Conservation (phyloP, 2,113 vertebrate species). For the Gavia stellata region DNA sequence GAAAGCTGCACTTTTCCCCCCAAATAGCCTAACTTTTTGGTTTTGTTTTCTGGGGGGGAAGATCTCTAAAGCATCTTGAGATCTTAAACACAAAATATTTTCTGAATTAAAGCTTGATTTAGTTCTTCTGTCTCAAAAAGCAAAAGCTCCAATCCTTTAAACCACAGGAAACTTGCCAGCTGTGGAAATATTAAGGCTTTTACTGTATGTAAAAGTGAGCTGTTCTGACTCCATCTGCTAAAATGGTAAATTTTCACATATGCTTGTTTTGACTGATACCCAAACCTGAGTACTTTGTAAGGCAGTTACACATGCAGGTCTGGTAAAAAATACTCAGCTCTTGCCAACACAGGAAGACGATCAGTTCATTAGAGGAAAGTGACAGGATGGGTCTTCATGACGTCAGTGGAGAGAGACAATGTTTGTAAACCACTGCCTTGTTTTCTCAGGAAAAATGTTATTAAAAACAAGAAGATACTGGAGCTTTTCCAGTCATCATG, state of each 20-base stretch:
- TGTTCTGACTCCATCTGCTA: conserved; percentile 18
- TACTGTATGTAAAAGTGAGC: background rate
- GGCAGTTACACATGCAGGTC: background rate
- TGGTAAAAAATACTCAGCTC: background rate
- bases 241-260: conserved; percentile 13
- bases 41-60: background rate
- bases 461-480: background rate
- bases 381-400: background rate
- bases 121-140: background rate
- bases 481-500: background rate
- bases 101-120: background rate
- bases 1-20: background rate
- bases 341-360: background rate
- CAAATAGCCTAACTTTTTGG: background rate
- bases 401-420: background rate
- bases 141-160: background rate
- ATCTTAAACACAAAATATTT: background rate
- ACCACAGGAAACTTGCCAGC: conserved; percentile 6
- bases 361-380: background rate
- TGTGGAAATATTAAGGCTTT: conserved; percentile 38
- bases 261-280: conserved; percentile 10
- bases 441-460: background rate
- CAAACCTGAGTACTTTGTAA: background rate
- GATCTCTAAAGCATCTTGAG: background rate
- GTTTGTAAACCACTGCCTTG: background rate